Evolutionary conservation across 2,888 invertebrate genomes (phyloP).

Genomic region (Pasiphila rectangulata): DNA sequence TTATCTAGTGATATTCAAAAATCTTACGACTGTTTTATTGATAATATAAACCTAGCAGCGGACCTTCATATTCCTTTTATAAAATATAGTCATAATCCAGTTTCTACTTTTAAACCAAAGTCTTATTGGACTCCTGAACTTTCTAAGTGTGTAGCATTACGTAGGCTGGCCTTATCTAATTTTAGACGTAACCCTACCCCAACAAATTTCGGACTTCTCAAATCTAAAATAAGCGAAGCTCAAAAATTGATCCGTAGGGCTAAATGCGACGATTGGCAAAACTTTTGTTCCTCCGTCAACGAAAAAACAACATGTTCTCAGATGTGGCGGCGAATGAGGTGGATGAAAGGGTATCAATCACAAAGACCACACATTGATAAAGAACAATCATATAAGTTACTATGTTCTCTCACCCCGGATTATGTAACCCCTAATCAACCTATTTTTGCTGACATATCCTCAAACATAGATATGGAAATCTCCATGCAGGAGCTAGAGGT

Average conservation of each 20-base stretch:
- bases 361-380: background rate
- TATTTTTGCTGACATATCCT: background rate
- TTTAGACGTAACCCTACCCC: background rate
- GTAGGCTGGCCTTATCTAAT: background rate
- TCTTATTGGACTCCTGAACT: background rate
- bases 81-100: background rate
- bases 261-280: background rate
- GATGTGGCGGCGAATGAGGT: background rate
- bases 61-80: background rate
- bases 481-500: slow-evolving; percentile 15
- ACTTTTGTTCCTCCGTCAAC: background rate
- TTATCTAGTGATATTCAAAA: background rate
- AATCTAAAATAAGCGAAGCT: background rate
- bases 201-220: background rate
- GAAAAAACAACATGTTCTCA: background rate
- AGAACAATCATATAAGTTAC: background rate
- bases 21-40: background rate
- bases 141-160: background rate
- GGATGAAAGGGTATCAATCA: background rate
- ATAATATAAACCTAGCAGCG: background rate
- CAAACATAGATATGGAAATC: background rate
- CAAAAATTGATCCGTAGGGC: background rate
- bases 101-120: background rate
- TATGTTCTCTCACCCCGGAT: background rate
- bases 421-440: background rate